Evolutionary conservation across 1,140 invertebrate species (phyloP).

Genomic region (Magallana gigas): DNA sequence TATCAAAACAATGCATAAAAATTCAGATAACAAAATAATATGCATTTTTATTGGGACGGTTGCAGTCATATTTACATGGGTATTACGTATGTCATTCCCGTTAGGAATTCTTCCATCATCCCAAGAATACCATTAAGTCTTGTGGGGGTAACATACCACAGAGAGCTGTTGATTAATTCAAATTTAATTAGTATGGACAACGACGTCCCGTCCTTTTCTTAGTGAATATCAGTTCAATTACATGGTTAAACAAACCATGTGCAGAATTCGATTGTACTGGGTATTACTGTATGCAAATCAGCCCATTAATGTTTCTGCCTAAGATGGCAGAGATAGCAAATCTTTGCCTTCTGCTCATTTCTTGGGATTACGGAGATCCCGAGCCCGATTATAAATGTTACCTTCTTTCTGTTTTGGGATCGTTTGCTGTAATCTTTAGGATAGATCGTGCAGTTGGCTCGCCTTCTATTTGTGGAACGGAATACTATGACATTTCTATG

Average conservation of each 20-base stretch:
- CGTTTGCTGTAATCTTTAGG: conserved; percentile 34
- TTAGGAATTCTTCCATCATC: conserved; percentile 31
- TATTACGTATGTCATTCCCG: conserved; percentile 38
- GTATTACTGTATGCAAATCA: conserved; percentile 59
- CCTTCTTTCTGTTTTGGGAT: conserved; percentile 37
- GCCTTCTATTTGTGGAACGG: conserved; percentile 18
- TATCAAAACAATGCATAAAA: conserved; percentile 11
- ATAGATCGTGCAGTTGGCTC: conserved; percentile 40
- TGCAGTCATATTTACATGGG: conserved; percentile 23
- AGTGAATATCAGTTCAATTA: conserved; percentile 62
- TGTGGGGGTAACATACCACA: conserved; percentile 39
- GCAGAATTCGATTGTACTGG: conserved; percentile 57
- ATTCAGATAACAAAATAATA: conserved; percentile 32
- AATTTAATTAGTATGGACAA: conserved; percentile 62
- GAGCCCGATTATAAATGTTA: conserved; percentile 33
- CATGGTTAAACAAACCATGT: conserved; percentile 59
- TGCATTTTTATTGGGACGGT: conserved; percentile 21
- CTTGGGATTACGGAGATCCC: conserved; percentile 46
- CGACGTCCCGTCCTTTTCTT: conserved; percentile 58
- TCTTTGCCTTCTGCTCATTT: conserved; percentile 47
- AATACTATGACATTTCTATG: not conserved
- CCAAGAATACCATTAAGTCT: conserved; percentile 12
- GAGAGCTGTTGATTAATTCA: conserved; percentile 61
- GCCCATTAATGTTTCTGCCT: conserved; percentile 45
- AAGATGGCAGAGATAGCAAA: conserved; percentile 48